These are phyloP conservation scores for Styela plicata DNA, from an alignment of 23 tunicate species.

Conservation along the genomic window DNA sequence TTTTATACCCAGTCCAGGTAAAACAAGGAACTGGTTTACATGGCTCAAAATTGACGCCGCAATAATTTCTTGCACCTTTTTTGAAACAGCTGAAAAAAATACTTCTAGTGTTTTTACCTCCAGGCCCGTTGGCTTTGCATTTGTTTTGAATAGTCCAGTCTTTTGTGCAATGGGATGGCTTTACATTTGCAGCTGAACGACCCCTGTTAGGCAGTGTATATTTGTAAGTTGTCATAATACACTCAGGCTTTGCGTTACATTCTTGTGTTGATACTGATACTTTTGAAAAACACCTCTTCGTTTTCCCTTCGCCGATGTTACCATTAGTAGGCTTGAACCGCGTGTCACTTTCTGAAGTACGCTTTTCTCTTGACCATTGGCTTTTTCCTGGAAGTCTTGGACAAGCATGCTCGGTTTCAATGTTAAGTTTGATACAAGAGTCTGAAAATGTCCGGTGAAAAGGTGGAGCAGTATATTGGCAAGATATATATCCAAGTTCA, in stretches of 20 bases:
- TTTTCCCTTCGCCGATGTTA: not conserved
- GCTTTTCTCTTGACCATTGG: not conserved
- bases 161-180: not conserved
- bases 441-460: conserved; percentile 12
- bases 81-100: not conserved
- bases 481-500: not conserved
- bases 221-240: conserved; percentile 2
- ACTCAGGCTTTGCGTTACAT: not conserved
- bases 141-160: not conserved
- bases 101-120: conserved; percentile 2
- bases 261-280: not conserved
- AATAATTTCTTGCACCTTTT: conserved; percentile 3
- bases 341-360: conserved; percentile 10
- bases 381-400: not conserved
- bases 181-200: not conserved
- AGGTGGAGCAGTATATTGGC: not conserved
- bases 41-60: not conserved
- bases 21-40: conserved; percentile 9
- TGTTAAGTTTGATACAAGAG: not conserved
- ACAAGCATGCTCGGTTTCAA: not conserved
- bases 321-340: not conserved
- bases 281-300: conserved; percentile 9
- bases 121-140: conserved; percentile 25
- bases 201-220: conserved; percentile 1
- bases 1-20: conserved; percentile 13